phyloP scores from a whole-genome alignment of 2,113 vertebrate genomes.

The Limanda limanda region DNA sequence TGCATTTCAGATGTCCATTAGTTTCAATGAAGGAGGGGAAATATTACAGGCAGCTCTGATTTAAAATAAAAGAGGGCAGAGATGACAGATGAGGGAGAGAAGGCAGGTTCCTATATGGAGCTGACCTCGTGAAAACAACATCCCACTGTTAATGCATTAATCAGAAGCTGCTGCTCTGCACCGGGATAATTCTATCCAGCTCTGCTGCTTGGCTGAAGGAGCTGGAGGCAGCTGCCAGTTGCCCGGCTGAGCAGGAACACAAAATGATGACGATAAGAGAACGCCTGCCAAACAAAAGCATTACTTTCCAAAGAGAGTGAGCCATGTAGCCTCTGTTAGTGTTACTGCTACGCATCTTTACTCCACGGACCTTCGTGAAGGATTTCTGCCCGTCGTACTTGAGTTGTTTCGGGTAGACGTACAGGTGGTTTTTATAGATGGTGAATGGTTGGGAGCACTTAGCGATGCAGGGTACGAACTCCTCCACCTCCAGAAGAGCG shows the following conservation, averaged over 20 bases:
- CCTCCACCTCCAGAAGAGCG: conserved; percentile 92
- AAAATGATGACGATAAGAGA: conserved; percentile 18
- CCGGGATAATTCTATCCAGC: conserved; percentile 51
- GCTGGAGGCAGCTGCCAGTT: conserved; percentile 38
- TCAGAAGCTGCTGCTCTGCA: conserved; percentile 49
- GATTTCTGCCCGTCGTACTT: conserved; percentile 97
- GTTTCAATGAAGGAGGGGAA: conserved; percentile 8
- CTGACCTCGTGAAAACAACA: conserved; percentile 17
- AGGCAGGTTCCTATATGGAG: conserved; percentile 4
- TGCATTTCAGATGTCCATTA: background rate
- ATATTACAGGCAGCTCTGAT: conserved; percentile 25
- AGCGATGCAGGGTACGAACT: conserved; percentile 95
- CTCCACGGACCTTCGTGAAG: conserved; percentile 90
- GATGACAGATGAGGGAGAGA: no score
- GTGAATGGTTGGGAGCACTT: conserved; percentile 96
- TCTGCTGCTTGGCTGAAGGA: conserved; percentile 34
- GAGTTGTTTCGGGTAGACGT: conserved; percentile 94
- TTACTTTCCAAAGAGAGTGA: conserved; percentile 7
- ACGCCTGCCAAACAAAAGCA: conserved; percentile 30
- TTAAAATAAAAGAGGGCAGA: conserved; percentile 38
- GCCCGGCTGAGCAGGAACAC: conserved; percentile 29
- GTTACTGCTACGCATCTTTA: background rate
- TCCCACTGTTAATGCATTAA: conserved; percentile 52
- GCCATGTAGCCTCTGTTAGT: background rate
- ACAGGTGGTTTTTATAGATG: conserved; percentile 96